These are phyloP conservation scores for Sebastes paucispinis DNA, from an alignment of 2,797 vertebrate genomes.

Conservation along the genomic window DNA sequence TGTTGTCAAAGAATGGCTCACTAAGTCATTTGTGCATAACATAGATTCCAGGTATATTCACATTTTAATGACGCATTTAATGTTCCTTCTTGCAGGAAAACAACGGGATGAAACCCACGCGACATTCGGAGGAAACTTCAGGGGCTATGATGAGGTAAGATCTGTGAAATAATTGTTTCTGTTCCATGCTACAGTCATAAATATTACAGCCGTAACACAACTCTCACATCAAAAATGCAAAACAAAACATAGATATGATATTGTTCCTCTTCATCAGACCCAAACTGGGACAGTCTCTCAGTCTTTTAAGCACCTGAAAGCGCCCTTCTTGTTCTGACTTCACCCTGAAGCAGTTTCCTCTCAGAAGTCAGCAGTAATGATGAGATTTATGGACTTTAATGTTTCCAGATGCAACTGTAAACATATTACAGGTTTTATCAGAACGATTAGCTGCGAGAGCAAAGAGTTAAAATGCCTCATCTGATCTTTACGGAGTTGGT, in stretches of 20 bases:
- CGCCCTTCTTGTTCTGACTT: not conserved
- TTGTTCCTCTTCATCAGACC: not conserved
- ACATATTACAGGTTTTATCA: not conserved
- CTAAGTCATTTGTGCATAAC: not conserved
- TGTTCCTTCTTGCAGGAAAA: not conserved
- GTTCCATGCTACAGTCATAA: not conserved
- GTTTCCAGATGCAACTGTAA: not conserved
- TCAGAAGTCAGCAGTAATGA: not conserved
- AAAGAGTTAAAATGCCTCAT: not conserved
- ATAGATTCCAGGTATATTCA: not conserved
- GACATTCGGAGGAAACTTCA: not conserved
- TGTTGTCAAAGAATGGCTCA: not conserved
- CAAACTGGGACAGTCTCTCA: not conserved
- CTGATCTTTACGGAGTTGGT: not conserved
- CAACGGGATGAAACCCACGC: not conserved
- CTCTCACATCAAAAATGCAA: not conserved
- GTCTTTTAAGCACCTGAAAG: not conserved
- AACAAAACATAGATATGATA: not conserved
- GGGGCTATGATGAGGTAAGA: not conserved
- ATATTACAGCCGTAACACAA: not conserved
- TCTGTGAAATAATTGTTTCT: not conserved
- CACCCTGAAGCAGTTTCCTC: not conserved
- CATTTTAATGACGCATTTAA: not conserved
- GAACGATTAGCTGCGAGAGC: not conserved
- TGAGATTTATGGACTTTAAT: not conserved